Evolutionary conservation across 1,140 invertebrate species (phyloP).

Genomic region (Euura lappo): DNA sequence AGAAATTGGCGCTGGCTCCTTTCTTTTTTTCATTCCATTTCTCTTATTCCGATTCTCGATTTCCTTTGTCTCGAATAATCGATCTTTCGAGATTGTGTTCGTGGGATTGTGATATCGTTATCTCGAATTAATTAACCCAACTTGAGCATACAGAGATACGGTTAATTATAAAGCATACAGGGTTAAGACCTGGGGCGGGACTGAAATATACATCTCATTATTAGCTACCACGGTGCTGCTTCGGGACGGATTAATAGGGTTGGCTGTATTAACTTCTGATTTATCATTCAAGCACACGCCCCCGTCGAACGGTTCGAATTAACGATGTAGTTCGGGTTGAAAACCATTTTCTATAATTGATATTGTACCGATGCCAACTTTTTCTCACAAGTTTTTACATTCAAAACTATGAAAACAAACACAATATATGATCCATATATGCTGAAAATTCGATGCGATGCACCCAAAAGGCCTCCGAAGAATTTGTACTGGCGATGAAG

Average conservation of each 20-base stretch:
- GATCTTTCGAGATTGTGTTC: neutral
- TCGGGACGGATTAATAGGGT: neutral
- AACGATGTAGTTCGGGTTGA: neutral
- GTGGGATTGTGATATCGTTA: neutral
- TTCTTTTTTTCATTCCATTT: too few species aligned
- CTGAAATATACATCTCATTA: slow-evolving; percentile 7
- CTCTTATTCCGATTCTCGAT: too few species aligned
- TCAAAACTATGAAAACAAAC: too few species aligned
- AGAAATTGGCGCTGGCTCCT: neutral
- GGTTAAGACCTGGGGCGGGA: neutral
- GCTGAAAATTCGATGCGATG: neutral
- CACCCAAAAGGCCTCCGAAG: too few species aligned
- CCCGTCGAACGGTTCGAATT: neutral
- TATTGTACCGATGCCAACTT: too few species aligned
- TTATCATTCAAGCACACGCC: slow-evolving; percentile 5
- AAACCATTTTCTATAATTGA: too few species aligned
- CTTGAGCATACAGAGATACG: neutral
- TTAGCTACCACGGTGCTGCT: neutral
- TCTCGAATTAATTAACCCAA: neutral
- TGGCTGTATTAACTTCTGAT: neutral
- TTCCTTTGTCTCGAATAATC: too few species aligned
- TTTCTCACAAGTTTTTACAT: too few species aligned
- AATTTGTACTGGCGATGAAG: too few species aligned
- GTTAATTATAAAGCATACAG: slow-evolving; percentile 7
- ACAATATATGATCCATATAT: neutral